phyloP scores from a whole-genome alignment of 2,113 vertebrate genomes.

The Brienomyrus brachyistius region DNA sequence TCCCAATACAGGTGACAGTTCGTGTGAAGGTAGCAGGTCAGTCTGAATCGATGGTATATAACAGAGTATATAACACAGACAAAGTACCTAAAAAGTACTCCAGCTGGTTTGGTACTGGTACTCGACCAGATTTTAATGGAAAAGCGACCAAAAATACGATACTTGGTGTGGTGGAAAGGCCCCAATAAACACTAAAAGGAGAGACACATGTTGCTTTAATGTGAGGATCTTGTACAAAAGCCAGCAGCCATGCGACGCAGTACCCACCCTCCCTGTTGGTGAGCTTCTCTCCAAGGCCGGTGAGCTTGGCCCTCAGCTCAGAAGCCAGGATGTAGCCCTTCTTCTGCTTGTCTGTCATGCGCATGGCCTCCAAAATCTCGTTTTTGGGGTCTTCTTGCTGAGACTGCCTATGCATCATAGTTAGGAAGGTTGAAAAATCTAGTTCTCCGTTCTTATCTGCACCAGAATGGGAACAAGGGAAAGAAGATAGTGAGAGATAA shows the following conservation, averaged over 20 bases:
- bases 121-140: too few species aligned
- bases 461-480: not conserved
- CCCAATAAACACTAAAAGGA: not conserved
- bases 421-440: conserved; percentile 92
- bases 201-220: not conserved
- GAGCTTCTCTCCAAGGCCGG: conserved; percentile 80
- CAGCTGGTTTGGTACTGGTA: too few species aligned
- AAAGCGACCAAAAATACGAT: too few species aligned
- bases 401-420: conserved; percentile 82
- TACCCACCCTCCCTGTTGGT: conserved; percentile 76
- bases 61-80: not conserved
- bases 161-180: too few species aligned
- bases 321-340: conserved; percentile 66
- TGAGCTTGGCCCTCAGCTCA: conserved; percentile 83
- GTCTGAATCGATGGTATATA: not conserved
- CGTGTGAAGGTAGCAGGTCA: not conserved
- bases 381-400: conserved; percentile 81
- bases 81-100: not conserved
- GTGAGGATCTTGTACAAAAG: not conserved
- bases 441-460: conserved; percentile 73
- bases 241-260: not conserved
- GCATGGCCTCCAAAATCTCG: conserved; percentile 81
- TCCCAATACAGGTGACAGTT: not conserved
- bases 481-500: not conserved
- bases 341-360: conserved; percentile 84